These are phyloP conservation scores for Tetramorium parvispinum DNA, from an alignment of 1,140 invertebrate species.

Conservation along the genomic window DNA sequence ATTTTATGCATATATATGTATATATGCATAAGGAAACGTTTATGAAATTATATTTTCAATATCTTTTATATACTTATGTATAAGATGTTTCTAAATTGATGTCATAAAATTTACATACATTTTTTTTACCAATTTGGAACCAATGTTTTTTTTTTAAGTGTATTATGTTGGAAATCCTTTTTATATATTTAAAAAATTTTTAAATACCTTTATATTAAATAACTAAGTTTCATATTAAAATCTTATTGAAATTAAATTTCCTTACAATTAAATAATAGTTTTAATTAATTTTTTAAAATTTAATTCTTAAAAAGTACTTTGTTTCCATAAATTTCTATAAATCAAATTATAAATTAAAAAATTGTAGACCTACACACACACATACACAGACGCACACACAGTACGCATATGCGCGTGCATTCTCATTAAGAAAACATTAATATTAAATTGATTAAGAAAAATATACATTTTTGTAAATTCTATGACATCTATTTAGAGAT, in stretches of 20 bases:
- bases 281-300: constrained; percentile 13
- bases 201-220: constrained; percentile 20
- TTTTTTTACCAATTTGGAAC: constrained; percentile 1
- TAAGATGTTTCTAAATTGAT: constrained; percentile 17
- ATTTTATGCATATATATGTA: background rate
- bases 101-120: constrained; percentile 9
- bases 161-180: background rate
- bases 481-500: constrained; percentile 14
- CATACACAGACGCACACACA: no score
- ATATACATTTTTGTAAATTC: constrained; percentile 16
- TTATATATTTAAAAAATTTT: background rate
- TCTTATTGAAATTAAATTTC: background rate
- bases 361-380: background rate
- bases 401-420: no score
- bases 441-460: background rate
- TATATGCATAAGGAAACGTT: background rate
- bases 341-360: constrained; percentile 29
- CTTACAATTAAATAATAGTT: background rate
- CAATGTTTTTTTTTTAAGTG: background rate
- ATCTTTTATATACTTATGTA: background rate
- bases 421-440: background rate
- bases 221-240: background rate
- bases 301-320: background rate
- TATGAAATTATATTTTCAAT: background rate
- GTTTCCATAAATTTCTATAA: background rate